These are phyloP conservation scores for Desmophyllum pertusum DNA, from an alignment of 92 coral and sea anemone genomes.

Conservation along the genomic window DNA sequence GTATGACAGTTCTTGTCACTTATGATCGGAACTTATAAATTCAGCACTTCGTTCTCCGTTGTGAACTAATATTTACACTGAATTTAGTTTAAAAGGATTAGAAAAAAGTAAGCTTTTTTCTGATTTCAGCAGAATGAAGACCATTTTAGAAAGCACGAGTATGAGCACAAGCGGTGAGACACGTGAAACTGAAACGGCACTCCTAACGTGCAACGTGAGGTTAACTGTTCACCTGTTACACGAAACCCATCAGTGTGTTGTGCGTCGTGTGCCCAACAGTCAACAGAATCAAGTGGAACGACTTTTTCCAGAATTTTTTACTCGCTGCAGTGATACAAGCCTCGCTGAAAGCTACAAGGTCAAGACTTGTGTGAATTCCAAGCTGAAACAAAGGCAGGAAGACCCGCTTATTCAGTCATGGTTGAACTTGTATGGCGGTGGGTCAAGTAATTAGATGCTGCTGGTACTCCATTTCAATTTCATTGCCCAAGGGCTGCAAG, in stretches of 20 bases:
- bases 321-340: background rate
- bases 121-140: background rate
- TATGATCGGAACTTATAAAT: background rate
- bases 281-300: conserved; percentile 1
- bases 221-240: background rate
- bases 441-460: background rate
- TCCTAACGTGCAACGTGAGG: background rate
- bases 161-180: background rate
- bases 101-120: background rate
- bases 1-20: background rate
- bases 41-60: background rate
- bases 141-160: background rate
- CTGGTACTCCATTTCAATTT: background rate
- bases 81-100: background rate
- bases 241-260: background rate
- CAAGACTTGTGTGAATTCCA: background rate
- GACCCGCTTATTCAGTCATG: conserved; percentile 34
- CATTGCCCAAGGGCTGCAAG: background rate
- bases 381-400: background rate
- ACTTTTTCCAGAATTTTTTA: conserved; percentile 31
- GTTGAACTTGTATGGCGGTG: conserved; percentile 25
- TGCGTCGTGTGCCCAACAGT: background rate
- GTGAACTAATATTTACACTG: too few relatives aligned
- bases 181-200: background rate
- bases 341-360: background rate